phyloP scores from a whole-genome alignment of 1,140 invertebrate genomes.

The Drusus annulatus region DNA sequence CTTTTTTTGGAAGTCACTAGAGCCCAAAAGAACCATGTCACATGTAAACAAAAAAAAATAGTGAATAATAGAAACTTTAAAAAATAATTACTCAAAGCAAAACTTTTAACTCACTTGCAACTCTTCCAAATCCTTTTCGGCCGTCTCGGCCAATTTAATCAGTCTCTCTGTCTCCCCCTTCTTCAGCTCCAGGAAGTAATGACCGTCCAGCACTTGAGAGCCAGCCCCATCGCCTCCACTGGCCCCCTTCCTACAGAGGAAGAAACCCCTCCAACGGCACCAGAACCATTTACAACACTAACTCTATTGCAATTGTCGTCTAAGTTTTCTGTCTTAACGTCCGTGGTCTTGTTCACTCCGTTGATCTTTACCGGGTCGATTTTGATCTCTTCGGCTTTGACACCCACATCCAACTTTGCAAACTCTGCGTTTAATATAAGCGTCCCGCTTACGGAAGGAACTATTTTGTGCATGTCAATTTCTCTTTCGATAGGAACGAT shows the following conservation, averaged over 20 bases:
- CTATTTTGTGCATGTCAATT: slow-evolving; percentile 17
- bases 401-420: not conserved
- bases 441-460: slow-evolving; percentile 7
- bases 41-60: too few species aligned
- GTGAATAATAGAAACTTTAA: too few species aligned
- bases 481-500: slow-evolving; percentile 50
- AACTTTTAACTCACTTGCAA: slow-evolving; percentile 66
- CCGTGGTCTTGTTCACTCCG: not conserved
- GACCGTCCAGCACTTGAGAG: slow-evolving; percentile 74
- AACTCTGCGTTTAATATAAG: slow-evolving; percentile 12
- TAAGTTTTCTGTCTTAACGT: slow-evolving; percentile 61
- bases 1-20: too few species aligned
- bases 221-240: not conserved
- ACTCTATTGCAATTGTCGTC: slow-evolving; percentile 66
- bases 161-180: slow-evolving; percentile 81
- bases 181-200: slow-evolving; percentile 83
- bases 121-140: slow-evolving; percentile 78
- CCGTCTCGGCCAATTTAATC: slow-evolving; percentile 76
- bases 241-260: not conserved
- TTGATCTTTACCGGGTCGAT: not conserved
- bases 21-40: too few species aligned
- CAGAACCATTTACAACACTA: too few species aligned
- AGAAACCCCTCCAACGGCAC: not conserved
- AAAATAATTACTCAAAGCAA: too few species aligned
- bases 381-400: not conserved